A percentile compares a stretch with the other conserved stretches of the same genome.
Evolutionary conservation across 2,888 invertebrate species (phyloP).

Genomic region (Catonia carolina): DNA sequence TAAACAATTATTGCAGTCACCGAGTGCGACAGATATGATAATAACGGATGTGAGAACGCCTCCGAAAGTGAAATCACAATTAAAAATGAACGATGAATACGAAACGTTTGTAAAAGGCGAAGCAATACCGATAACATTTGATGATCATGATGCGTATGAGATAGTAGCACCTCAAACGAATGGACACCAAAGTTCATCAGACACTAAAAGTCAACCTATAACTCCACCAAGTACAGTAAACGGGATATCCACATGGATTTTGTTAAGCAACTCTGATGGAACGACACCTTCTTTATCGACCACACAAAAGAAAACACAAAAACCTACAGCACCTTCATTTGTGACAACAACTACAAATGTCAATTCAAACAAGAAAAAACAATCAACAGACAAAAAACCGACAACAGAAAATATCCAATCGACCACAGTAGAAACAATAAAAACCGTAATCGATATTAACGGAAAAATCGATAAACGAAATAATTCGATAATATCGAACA

Average conservation of each 20-base stretch:
- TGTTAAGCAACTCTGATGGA: constrained; percentile 50
- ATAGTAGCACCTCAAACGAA: constrained; percentile 37
- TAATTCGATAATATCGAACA: constrained; percentile 10
- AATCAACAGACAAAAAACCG: constrained; percentile 28
- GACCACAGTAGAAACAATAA: constrained; percentile 17
- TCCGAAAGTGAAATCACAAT: constrained; percentile 53
- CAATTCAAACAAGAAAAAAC: constrained; percentile 20
- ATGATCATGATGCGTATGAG: constrained; percentile 43
- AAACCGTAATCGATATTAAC: constrained; percentile 13
- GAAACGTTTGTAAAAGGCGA: constrained; percentile 46
- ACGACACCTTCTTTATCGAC: constrained; percentile 28
- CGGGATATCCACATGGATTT: constrained; percentile 70
- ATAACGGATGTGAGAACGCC: constrained; percentile 56
- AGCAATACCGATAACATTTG: constrained; percentile 57
- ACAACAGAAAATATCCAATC: neutral
- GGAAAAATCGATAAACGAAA: constrained; percentile 17
- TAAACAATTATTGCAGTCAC: constrained; percentile 50
- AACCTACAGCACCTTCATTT: constrained; percentile 14
- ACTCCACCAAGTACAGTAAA: constrained; percentile 49
- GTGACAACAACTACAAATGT: constrained; percentile 8
- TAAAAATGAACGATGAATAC: constrained; percentile 22
- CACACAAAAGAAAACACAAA: constrained; percentile 24
- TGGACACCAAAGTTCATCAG: constrained; percentile 6
- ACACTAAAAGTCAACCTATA: constrained; percentile 28
- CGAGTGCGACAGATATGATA: constrained; percentile 41